A percentile compares a stretch with the other conserved stretches of the same genome.
Conservation (phyloP, 2,797 vertebrate genomes). For the Huso huso region DNA sequence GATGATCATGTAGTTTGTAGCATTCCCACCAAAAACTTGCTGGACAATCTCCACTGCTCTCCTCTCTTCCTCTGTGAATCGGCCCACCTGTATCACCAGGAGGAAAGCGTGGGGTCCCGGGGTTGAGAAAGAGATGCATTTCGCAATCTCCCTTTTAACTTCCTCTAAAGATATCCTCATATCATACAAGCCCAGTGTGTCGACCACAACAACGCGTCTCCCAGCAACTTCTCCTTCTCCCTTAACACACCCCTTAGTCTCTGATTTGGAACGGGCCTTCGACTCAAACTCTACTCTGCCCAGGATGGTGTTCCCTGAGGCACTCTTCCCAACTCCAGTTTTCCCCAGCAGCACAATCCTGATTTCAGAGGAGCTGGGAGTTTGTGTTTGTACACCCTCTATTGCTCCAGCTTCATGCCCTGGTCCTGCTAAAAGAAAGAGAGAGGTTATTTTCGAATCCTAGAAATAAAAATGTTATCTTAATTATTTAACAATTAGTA, state of each 20-base stretch:
- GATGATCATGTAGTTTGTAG: too few species aligned
- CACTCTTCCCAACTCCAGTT: conserved; percentile 37
- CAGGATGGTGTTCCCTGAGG: conserved; percentile 33
- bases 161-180: accelerated
- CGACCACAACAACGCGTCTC: conserved; percentile 12
- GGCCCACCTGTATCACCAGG: too few species aligned
- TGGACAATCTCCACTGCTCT: too few species aligned
- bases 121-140: background rate
- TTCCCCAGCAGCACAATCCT: conserved; percentile 35
- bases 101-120: conserved; percentile 9
- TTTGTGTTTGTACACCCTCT: too few species aligned
- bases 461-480: too few species aligned
- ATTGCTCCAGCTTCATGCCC: too few species aligned
- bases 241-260: conserved; percentile 14
- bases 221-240: accelerated
- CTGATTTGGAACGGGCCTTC: background rate
- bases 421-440: too few species aligned
- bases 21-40: too few species aligned
- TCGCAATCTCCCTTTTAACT: too few species aligned
- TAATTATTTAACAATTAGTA: too few species aligned
- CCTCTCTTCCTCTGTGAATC: too few species aligned
- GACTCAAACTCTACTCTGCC: background rate
- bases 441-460: too few species aligned
- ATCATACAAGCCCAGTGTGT: conserved; percentile 34
- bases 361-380: background rate